Conservation (phyloP, 2,113 vertebrate genomes). For the Nothobranchius kuhntae region DNA sequence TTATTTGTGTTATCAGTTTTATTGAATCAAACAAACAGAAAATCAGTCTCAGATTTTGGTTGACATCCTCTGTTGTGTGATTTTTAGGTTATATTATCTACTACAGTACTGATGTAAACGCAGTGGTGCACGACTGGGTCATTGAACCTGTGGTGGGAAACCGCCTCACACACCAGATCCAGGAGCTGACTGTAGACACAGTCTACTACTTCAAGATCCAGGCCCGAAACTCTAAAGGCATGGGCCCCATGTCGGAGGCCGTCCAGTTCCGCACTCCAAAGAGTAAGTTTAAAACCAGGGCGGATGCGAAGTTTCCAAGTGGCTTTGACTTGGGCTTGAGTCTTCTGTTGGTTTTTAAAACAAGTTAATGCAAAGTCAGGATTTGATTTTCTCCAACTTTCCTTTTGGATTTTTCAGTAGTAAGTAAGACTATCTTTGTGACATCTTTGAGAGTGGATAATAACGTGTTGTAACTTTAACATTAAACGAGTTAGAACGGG, state of each 20-base stretch:
- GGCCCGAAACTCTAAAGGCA: constrained; percentile 97
- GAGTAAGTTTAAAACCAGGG: constrained; percentile 78
- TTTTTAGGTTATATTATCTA: constrained; percentile 96
- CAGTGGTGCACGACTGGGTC: constrained; percentile 97
- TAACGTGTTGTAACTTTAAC: no score
- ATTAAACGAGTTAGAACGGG: not conserved
- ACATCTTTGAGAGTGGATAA: no score
- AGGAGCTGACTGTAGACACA: constrained; percentile 95
- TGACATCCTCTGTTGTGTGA: not conserved
- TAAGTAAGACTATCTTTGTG: no score
- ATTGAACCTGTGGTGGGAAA: constrained; percentile 97
- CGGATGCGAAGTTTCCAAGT: not conserved
- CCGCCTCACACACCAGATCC: constrained; percentile 96
- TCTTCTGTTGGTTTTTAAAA: no score
- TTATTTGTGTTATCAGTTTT: no score
- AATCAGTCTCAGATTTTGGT: not conserved
- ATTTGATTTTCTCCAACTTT: no score
- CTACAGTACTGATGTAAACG: constrained; percentile 96
- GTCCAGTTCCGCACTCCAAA: constrained; percentile 97
- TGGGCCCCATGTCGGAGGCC: constrained; percentile 97
- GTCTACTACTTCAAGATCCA: constrained; percentile 99
- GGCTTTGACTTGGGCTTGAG: not conserved
- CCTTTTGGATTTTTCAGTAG: no score
- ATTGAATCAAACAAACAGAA: no score
- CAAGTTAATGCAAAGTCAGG: no score